Percentiles rank a stretch among this genome's conserved stretches.
Conservation (phyloP, 2,888 invertebrate genomes). For the Thymelicus acteon region DNA sequence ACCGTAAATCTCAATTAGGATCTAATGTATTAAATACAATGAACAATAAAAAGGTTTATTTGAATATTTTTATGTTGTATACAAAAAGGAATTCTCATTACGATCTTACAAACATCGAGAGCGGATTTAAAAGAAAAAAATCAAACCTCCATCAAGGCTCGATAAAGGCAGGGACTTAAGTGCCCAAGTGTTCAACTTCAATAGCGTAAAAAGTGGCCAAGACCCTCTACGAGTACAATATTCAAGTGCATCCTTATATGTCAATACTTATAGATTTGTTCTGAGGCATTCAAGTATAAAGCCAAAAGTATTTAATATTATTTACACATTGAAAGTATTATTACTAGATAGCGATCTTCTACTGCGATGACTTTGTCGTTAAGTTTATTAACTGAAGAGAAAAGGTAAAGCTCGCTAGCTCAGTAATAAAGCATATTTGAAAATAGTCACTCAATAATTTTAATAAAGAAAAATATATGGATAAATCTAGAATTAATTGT, state of each 20-base stretch:
- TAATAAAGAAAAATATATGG: too few relatives aligned
- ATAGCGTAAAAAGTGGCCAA: slow-evolving; percentile 17
- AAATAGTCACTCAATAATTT: too few relatives aligned
- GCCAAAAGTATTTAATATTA: too few relatives aligned
- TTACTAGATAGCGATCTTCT: background rate
- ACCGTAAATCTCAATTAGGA: too few relatives aligned
- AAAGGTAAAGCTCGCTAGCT: too few relatives aligned
- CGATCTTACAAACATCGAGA: background rate
- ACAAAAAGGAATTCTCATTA: slow-evolving; percentile 7
- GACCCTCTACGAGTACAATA: slow-evolving; percentile 5
- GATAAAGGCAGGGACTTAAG: slow-evolving; percentile 7
- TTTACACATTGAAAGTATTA: background rate
- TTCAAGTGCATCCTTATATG: slow-evolving; percentile 2
- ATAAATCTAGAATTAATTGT: too few relatives aligned
- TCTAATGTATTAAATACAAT: background rate
- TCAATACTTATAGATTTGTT: slow-evolving; percentile 8
- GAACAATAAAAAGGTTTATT: background rate
- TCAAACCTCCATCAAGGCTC: slow-evolving; percentile 8
- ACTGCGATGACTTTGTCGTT: background rate
- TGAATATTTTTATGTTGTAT: background rate
- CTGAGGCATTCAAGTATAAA: background rate
- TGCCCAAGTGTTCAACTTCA: slow-evolving; percentile 12
- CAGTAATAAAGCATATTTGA: too few relatives aligned
- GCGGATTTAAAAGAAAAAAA: slow-evolving; percentile 9
- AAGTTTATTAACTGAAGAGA: too few relatives aligned